phyloP scores from a whole-genome alignment of 2,797 vertebrate species.

The Hoplostethus atlanticus region DNA sequence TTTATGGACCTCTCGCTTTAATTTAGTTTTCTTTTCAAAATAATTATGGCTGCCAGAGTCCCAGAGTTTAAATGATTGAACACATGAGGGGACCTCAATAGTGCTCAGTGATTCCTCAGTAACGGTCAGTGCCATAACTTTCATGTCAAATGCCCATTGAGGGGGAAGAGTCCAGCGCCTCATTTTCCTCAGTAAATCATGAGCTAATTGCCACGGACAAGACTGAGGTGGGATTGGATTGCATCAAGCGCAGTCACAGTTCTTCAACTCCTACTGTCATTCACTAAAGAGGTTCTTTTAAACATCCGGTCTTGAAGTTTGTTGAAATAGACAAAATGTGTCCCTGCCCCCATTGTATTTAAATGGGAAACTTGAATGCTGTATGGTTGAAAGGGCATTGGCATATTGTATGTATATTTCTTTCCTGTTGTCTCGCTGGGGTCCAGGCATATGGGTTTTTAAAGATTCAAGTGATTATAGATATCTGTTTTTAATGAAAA shows the following conservation, averaged over 20 bases:
- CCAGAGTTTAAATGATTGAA: conserved; percentile 8
- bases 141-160: conserved; percentile 17
- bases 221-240: conserved; percentile 4
- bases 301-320: conserved; percentile 33
- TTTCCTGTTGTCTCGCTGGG: conserved; percentile 45
- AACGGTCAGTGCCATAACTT: conserved; percentile 42
- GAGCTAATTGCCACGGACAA: conserved; percentile 17
- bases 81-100: conserved; percentile 30
- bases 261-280: conserved; percentile 11
- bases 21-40: conserved; percentile 31
- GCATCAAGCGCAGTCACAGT: conserved; percentile 9
- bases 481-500: conserved; percentile 22
- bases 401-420: conserved; percentile 9
- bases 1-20: conserved; percentile 5
- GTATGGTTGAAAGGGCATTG: conserved; percentile 7
- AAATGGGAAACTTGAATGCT: conserved; percentile 11
- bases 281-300: conserved; percentile 13
- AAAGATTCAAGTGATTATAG: neutral
- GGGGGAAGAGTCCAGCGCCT: neutral
- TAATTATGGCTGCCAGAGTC: conserved; percentile 38
- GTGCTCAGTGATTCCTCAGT: conserved; percentile 27
- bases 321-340: neutral
- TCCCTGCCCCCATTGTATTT: neutral
- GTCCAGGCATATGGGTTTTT: conserved; percentile 30
- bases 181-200: neutral